Evolutionary conservation across 2,113 vertebrate genomes (phyloP).

Genomic region (Platanista minor): DNA sequence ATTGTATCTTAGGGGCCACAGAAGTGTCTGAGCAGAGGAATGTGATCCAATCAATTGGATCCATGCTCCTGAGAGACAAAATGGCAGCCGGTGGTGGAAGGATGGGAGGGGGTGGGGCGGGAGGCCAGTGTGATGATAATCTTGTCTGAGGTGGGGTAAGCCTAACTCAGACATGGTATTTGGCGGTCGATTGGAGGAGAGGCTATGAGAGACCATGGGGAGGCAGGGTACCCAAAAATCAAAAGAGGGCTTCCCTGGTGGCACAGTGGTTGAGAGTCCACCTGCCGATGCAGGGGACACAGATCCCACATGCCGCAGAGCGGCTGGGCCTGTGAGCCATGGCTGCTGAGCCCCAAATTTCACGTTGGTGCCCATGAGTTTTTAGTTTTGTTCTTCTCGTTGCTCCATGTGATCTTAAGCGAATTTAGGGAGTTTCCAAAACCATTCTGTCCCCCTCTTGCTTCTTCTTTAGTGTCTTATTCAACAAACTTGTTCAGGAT

Average conservation of each 20-base stretch:
- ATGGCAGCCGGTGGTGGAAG: fast-evolving
- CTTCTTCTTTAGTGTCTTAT: not conserved
- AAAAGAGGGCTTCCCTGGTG: too few relatives aligned
- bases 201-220: not conserved
- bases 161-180: too few relatives aligned
- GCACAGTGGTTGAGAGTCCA: too few relatives aligned
- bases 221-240: not conserved
- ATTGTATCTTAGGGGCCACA: not conserved
- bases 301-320: too few relatives aligned
- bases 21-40: not conserved
- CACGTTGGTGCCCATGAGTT: not conserved
- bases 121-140: not conserved
- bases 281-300: too few relatives aligned
- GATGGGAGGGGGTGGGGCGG: fast-evolving
- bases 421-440: not conserved
- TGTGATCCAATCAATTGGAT: not conserved
- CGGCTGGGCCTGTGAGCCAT: too few relatives aligned
- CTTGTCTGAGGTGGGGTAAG: not conserved
- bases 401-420: not conserved
- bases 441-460: not conserved
- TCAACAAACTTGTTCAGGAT: not conserved
- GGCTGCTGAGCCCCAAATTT: too few relatives aligned
- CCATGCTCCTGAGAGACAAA: not conserved
- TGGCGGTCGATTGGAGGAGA: not conserved
- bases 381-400: not conserved